Evolutionary conservation across 1,140 invertebrate genomes (phyloP).

Genomic region (Nomia melanderi): DNA sequence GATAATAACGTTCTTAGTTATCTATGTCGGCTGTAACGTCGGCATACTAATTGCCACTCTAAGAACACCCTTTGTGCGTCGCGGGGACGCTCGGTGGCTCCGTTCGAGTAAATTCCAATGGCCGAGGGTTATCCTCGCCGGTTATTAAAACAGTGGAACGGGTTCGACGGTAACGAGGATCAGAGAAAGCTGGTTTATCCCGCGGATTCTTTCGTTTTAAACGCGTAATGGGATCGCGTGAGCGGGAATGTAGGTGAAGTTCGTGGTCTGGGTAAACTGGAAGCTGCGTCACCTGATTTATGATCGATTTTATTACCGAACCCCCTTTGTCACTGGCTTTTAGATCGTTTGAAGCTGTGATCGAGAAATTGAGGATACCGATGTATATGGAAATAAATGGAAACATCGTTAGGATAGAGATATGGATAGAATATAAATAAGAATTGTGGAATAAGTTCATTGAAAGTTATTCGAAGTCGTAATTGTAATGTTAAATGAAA

Average conservation of each 20-base stretch:
- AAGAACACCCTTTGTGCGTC: constrained; percentile 13
- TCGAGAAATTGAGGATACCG: too few species aligned
- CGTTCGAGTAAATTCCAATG: constrained; percentile 14
- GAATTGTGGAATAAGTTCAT: too few species aligned
- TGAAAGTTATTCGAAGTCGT: too few species aligned
- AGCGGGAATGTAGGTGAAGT: too few species aligned
- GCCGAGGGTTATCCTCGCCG: constrained; percentile 6
- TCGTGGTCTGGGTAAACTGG: background rate
- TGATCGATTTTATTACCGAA: background rate
- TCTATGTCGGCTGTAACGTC: constrained; percentile 41
- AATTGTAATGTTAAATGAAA: too few species aligned
- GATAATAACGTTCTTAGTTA: constrained; percentile 52
- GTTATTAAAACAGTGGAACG: constrained; percentile 10
- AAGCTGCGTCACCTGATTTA: background rate
- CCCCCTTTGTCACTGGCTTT: background rate
- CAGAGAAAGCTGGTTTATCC: background rate
- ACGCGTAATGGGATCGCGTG: background rate
- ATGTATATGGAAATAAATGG: too few species aligned
- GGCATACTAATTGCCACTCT: constrained; percentile 58
- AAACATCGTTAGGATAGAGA: too few species aligned
- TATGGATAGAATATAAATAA: too few species aligned
- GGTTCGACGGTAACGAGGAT: background rate
- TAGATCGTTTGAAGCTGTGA: too few species aligned
- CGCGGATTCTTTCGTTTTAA: background rate
- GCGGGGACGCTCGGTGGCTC: background rate